Evolutionary conservation across 2,797 vertebrate genomes (phyloP).

Genomic region (Melanotaenia parkinsoni): DNA sequence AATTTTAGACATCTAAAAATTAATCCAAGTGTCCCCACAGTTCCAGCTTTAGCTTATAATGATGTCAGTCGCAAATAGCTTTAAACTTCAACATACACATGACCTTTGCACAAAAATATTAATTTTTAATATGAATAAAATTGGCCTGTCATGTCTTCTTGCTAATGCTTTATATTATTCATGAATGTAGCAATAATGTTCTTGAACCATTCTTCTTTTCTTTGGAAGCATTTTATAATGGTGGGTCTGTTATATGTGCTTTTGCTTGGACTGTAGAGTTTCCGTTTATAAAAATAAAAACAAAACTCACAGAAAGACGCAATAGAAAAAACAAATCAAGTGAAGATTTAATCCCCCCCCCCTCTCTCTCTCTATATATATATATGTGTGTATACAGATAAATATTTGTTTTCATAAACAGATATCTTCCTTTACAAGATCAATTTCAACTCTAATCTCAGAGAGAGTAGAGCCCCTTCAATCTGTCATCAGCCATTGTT

Average conservation of each 20-base stretch:
- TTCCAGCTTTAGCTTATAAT: background rate
- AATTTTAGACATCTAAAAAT: slow-evolving; percentile 27
- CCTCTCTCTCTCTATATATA: too few relatives aligned
- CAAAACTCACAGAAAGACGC: background rate
- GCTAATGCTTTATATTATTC: slow-evolving; percentile 65
- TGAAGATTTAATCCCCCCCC: slow-evolving; percentile 1
- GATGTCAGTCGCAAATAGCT: slow-evolving; percentile 38
- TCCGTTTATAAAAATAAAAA: slow-evolving; percentile 10
- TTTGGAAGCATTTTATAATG: slow-evolving; percentile 15
- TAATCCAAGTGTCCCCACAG: slow-evolving; percentile 14
- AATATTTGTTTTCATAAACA: slow-evolving; percentile 46
- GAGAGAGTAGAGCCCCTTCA: slow-evolving; percentile 15
- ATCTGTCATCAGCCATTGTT: slow-evolving; percentile 40
- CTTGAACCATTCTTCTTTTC: slow-evolving; percentile 31
- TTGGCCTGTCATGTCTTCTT: slow-evolving; percentile 48
- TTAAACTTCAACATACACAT: slow-evolving; percentile 47
- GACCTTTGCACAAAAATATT: slow-evolving; percentile 49
- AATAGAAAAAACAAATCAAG: background rate
- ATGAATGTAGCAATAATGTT: slow-evolving; percentile 59
- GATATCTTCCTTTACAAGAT: slow-evolving; percentile 30
- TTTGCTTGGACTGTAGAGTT: background rate
- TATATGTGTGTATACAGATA: slow-evolving; percentile 32
- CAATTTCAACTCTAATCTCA: slow-evolving; percentile 23
- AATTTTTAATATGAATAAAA: slow-evolving; percentile 68
- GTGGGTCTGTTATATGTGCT: background rate